Conservation (phyloP, 92 coral and sea anemone species). For the Epizoanthus fatuus region DNA sequence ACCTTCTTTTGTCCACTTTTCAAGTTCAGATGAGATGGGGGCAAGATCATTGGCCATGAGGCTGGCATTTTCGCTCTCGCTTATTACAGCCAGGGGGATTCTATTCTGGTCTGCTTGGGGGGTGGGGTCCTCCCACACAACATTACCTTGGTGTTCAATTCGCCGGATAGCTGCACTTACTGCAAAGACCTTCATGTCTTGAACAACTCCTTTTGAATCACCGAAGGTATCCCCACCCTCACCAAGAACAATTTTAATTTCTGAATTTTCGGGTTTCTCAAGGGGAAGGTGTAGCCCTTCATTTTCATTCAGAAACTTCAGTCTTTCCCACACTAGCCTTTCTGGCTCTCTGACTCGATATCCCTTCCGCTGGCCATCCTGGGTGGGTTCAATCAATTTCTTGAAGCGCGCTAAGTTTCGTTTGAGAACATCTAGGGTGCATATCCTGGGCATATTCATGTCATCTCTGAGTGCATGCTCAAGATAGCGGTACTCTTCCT, state of each 20-base stretch:
- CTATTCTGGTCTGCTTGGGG: constrained; percentile 15
- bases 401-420: constrained; percentile 6
- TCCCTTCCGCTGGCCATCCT: not conserved
- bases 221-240: constrained; percentile 26
- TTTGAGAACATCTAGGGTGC: constrained; percentile 11
- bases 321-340: not conserved
- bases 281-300: constrained; percentile 18
- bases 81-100: constrained; percentile 14
- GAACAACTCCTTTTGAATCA: not conserved
- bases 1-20: constrained; percentile 1
- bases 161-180: constrained; percentile 23
- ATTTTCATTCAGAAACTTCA: constrained; percentile 9
- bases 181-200: constrained; percentile 17
- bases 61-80: constrained; percentile 8
- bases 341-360: constrained; percentile 2
- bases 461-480: constrained; percentile 5
- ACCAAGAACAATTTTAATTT: constrained; percentile 10
- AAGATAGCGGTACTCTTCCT: constrained; percentile 13
- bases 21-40: not conserved
- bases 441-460: constrained; percentile 8
- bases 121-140: constrained; percentile 27
- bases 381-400: constrained; percentile 1
- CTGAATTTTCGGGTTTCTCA: not conserved
- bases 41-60: not conserved
- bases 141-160: not conserved